Evolutionary conservation across 2,888 invertebrate genomes (phyloP), one percentile per base, ranked within the genome.

Genomic region (Dryadula phaetusa): DNA sequence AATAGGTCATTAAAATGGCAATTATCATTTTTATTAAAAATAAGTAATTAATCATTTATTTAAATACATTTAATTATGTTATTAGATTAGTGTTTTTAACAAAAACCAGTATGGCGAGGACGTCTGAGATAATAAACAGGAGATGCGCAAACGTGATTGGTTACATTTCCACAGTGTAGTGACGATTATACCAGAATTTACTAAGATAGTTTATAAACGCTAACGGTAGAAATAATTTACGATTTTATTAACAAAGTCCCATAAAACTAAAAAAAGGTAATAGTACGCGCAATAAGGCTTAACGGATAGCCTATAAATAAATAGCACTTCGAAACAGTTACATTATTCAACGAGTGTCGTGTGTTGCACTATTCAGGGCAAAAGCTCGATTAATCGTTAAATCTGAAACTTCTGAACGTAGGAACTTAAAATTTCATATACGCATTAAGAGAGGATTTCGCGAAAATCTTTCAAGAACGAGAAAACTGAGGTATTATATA

Each of bases 341-440:
- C 85, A 88, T 88, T 84, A 88, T 88, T 88, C 88, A 88, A 82
- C 78, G 79, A 81, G 82, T 78, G 76, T 78, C 69, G 71, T 70
- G 67, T 84, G 83, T 85, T 60, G 49, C 16, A 83, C 82, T 73
- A n/a, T n/a, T n/a, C n/a, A n/a, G n/a, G n/a, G n/a, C n/a, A n/a
- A n/a, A n/a, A n/a, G n/a, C n/a, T n/a, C n/a, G n/a, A n/a, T n/a
- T n/a, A n/a, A n/a, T n/a, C n/a, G n/a, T n/a, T n/a, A n/a, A n/a
- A n/a, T n/a, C n/a, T n/a, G n/a, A n/a, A n/a, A n/a, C n/a, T n/a
- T n/a, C n/a, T 18, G 47, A 46, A 60, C 56, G 56, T 10, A 40
- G 56, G 25, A 37, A 40, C 8, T 40, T 37, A n/a, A 40, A 22
- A 22, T 22, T 56, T 52, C 22, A 25, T 22, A 4, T 56, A n/a